A percentile compares a stretch with the other conserved stretches of the same genome.
Evolutionary conservation across 1,140 invertebrate species (phyloP).

Genomic region (Camponotus vicinus): DNA sequence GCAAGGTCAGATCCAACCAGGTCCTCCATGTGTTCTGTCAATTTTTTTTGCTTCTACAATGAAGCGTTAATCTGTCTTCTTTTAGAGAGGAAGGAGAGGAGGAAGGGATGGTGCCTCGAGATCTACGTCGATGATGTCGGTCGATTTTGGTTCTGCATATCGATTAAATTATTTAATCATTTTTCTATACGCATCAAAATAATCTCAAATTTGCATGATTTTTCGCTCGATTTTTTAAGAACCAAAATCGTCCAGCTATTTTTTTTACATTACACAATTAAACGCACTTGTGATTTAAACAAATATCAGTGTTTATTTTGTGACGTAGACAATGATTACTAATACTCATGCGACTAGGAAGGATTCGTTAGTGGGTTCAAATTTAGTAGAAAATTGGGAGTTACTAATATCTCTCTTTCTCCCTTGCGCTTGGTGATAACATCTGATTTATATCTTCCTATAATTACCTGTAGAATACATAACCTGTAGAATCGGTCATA

Average conservation of each 20-base stretch:
- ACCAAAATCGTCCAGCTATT: slow-evolving; percentile 52
- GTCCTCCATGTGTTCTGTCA: slow-evolving; percentile 79
- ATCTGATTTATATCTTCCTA: slow-evolving; percentile 39
- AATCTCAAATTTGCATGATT: not conserved
- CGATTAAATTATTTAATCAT: not conserved
- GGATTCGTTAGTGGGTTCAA: slow-evolving; percentile 68
- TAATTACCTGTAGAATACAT: slow-evolving; percentile 22
- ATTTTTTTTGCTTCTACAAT: slow-evolving; percentile 57
- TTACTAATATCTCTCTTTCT: slow-evolving; percentile 40
- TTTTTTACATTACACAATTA: slow-evolving; percentile 39
- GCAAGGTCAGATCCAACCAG: slow-evolving; percentile 84
- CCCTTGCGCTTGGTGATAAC: slow-evolving; percentile 10
- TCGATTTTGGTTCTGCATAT: slow-evolving; percentile 35
- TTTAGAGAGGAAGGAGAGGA: slow-evolving; percentile 58
- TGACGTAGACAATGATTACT: slow-evolving; percentile 66
- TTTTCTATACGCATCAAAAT: not conserved
- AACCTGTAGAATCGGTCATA: slow-evolving; percentile 15
- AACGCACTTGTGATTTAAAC: slow-evolving; percentile 54
- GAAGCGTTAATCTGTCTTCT: slow-evolving; percentile 66
- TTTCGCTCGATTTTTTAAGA: not conserved
- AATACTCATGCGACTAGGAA: slow-evolving; percentile 65
- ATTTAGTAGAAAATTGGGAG: slow-evolving; percentile 70
- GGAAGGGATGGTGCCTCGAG: slow-evolving; percentile 64
- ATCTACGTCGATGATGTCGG: slow-evolving; percentile 51
- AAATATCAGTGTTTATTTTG: slow-evolving; percentile 50